Conservation (phyloP, 1,140 invertebrate genomes). For the Halotydeus destructor region DNA sequence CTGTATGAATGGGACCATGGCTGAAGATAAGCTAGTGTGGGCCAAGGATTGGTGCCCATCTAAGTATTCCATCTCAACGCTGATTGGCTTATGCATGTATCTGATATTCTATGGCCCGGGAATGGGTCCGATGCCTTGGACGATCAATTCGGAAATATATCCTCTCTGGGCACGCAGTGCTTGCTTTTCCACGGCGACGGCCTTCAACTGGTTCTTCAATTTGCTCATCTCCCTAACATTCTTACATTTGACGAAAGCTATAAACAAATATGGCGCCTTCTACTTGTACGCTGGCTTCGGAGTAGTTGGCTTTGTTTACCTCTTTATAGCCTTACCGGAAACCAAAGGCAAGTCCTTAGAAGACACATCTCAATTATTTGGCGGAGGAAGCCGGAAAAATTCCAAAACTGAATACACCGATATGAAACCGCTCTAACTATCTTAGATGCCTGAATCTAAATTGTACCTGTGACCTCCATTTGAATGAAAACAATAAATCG, state of each 20-base stretch:
- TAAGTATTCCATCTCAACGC: conserved; percentile 29
- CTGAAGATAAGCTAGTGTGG: conserved; percentile 19
- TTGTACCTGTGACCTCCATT: no score
- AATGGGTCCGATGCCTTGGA: conserved; percentile 43
- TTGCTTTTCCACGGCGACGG: conserved; percentile 33
- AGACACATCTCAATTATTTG: no score
- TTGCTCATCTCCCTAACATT: conserved; percentile 38
- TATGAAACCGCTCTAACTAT: no score
- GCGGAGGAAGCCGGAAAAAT: no score
- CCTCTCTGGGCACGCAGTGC: conserved; percentile 37
- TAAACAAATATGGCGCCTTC: conserved; percentile 33
- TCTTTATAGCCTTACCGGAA: conserved; percentile 33
- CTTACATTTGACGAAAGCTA: conserved; percentile 28
- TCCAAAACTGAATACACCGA: no score
- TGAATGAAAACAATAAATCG: no score
- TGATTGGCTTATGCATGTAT: conserved; percentile 31
- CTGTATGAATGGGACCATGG: conserved; percentile 9
- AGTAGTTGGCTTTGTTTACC: conserved; percentile 27
- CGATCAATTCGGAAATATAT: conserved; percentile 41
- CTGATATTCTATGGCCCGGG: conserved; percentile 34
- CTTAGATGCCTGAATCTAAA: no score
- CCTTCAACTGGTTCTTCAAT: conserved; percentile 37
- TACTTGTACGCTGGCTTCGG: conserved; percentile 32
- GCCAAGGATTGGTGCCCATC: conserved; percentile 31
- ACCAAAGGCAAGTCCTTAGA: conserved; percentile 33